Conservation (phyloP, 2,113 vertebrate genomes). For the Rhea americana region DNA sequence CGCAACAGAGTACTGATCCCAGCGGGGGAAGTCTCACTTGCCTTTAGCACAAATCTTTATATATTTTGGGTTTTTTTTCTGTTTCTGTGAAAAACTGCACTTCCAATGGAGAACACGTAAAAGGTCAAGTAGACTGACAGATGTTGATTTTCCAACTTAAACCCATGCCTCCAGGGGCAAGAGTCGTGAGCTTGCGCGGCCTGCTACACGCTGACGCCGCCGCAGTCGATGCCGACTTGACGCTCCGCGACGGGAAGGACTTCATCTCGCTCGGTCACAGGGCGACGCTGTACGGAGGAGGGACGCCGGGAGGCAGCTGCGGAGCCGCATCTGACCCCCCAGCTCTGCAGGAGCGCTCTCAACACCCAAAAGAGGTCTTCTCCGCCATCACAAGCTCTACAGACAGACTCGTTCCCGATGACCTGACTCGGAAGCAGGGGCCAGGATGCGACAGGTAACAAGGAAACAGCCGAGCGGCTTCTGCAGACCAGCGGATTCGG, state of each 20-base stretch:
- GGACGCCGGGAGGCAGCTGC: neutral
- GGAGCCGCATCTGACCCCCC: neutral
- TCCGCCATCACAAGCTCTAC: neutral
- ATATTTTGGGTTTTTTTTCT: neutral
- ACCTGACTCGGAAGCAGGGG: neutral
- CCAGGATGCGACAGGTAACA: neutral
- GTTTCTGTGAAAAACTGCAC: neutral
- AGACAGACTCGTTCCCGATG: neutral
- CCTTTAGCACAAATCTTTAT: neutral
- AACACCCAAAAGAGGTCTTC: neutral
- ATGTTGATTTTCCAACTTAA: neutral
- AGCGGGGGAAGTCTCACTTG: neutral
- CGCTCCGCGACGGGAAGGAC: neutral
- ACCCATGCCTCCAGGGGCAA: neutral
- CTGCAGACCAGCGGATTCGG: accelerated
- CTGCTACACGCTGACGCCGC: neutral
- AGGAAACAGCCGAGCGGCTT: neutral
- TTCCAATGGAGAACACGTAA: neutral
- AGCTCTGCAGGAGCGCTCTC: neutral
- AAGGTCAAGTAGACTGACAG: neutral
- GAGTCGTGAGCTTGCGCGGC: neutral
- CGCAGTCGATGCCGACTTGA: accelerated
- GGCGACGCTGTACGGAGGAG: accelerated
- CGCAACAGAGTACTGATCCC: too few relatives aligned
- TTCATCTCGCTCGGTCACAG: accelerated